A percentile compares a stretch with the other conserved stretches of the same genome.
Evolutionary conservation across 2,113 vertebrate genomes (phyloP).

Genomic region (Spizaetus ornatus): DNA sequence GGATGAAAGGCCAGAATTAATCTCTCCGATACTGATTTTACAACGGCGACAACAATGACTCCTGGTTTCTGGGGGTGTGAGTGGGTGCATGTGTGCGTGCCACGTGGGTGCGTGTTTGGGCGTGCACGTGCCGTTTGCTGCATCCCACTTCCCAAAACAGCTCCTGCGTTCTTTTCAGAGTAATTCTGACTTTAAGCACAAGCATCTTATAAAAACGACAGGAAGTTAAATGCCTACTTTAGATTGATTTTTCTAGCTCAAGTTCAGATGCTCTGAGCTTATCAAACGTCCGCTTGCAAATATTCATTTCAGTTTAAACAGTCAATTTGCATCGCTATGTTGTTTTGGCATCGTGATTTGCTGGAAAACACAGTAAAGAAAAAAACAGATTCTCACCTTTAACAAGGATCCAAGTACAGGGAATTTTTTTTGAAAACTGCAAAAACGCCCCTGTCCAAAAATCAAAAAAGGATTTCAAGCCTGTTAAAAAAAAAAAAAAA

Average conservation of each 20-base stretch:
- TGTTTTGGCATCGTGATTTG: not conserved
- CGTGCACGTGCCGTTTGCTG: not conserved
- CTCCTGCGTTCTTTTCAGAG: not conserved
- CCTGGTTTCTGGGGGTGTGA: not conserved
- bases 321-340: not conserved
- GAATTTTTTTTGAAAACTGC: not conserved
- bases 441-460: not conserved
- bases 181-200: not conserved
- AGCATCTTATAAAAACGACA: not conserved
- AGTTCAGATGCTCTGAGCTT: conserved; percentile 7
- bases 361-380: not conserved
- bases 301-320: not conserved
- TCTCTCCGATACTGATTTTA: conserved; percentile 45
- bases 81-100: not conserved
- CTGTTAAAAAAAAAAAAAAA: not conserved
- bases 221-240: conserved; percentile 12
- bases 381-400: not conserved
- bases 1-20: conserved; percentile 59
- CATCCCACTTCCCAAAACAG: not conserved
- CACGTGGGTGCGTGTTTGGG: not conserved
- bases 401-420: not conserved
- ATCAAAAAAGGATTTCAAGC: not conserved
- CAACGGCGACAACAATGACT: not conserved
- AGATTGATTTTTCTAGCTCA: not conserved
- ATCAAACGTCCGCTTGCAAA: conserved; percentile 1